phyloP scores from a whole-genome alignment of 2,113 vertebrate species.

The Hyaena hyaena region DNA sequence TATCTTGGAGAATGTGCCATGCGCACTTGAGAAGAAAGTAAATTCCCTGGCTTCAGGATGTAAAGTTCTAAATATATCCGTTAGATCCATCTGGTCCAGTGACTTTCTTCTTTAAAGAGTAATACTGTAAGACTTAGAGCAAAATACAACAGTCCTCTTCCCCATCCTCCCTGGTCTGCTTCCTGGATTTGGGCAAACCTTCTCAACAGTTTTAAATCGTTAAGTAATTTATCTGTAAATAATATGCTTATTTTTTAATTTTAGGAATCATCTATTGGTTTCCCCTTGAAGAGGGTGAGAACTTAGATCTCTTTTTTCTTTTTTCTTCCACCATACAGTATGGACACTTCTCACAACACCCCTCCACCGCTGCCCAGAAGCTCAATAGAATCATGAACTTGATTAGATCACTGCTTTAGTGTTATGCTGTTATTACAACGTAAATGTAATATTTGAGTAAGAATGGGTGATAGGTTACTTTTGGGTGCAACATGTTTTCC shows the following conservation, averaged over 20 bases:
- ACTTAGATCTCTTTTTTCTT: background rate
- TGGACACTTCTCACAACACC: background rate
- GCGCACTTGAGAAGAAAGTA: too few species aligned
- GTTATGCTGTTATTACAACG: background rate
- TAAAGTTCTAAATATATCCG: too few species aligned
- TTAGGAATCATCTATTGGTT: background rate
- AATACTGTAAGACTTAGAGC: background rate
- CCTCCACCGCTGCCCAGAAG: background rate
- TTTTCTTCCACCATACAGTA: background rate
- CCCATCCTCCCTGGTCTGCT: background rate
- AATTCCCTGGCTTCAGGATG: too few species aligned
- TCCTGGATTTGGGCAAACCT: background rate
- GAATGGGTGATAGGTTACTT: background rate
- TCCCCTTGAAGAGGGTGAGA: background rate
- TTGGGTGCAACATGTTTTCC: background rate
- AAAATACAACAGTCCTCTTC: background rate
- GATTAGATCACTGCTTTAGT: constrained; percentile 27
- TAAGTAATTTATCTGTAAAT: background rate
- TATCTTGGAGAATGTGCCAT: too few species aligned
- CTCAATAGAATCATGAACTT: background rate
- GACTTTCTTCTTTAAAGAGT: background rate
- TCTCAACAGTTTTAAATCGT: background rate
- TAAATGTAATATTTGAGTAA: background rate
- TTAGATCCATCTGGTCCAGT: too few species aligned
- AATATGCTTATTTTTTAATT: background rate